phyloP scores from a whole-genome alignment of 2,888 invertebrate genomes.

The Nymphalis c-album region DNA sequence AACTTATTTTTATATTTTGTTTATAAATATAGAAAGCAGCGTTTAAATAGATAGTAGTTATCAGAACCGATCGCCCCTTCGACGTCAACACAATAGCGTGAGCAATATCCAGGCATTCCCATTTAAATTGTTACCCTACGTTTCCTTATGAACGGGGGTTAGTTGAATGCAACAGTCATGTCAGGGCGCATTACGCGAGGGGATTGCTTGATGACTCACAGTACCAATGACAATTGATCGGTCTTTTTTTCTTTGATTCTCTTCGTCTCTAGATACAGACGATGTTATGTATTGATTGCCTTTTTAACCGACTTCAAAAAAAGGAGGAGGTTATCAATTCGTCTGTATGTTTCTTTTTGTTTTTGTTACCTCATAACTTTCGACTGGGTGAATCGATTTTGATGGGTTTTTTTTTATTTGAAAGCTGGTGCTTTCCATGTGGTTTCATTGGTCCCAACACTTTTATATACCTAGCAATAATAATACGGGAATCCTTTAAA shows the following conservation, averaged over 20 bases:
- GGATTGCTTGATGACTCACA: conserved; percentile 50
- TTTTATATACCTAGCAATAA: no score
- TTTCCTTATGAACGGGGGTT: conserved; percentile 66
- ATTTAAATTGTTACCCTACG: conserved; percentile 74
- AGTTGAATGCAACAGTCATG: conserved; percentile 43
- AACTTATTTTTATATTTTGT: background rate
- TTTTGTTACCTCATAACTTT: no score
- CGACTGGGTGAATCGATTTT: no score
- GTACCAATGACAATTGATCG: conserved; percentile 34
- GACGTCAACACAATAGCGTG: conserved; percentile 71
- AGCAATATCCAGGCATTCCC: conserved; percentile 77
- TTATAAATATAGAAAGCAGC: background rate
- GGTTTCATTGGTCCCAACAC: no score
- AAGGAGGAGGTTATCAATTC: no score
- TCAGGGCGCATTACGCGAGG: conserved; percentile 47
- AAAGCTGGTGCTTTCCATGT: no score
- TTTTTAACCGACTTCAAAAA: no score
- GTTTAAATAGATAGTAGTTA: conserved; percentile 5
- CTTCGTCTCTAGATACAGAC: conserved; percentile 25
- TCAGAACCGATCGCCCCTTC: conserved; percentile 56
- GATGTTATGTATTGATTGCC: no score
- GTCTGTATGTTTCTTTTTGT: no score
- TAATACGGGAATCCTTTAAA: no score
- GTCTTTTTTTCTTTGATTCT: conserved; percentile 9
- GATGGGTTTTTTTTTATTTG: no score